A percentile compares a stretch with the other conserved stretches of the same genome.
These are phyloP conservation scores for Chymomyza costata DNA, from an alignment of 1,140 invertebrate genomes.

Conservation along the genomic window DNA sequence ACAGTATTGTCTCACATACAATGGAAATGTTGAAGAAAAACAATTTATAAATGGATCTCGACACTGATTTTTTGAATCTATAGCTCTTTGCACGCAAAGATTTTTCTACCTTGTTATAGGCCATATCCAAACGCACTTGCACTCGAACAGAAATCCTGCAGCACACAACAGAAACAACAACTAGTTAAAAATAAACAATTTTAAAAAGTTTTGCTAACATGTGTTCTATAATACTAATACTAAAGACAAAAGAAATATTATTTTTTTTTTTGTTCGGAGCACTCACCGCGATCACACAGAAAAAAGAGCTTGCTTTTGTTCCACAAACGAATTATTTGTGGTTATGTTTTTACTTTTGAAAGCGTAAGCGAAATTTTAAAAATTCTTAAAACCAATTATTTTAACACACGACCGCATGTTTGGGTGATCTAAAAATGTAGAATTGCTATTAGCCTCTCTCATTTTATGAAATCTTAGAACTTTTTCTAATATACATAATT, in stretches of 20 bases:
- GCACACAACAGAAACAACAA: conserved; percentile 28
- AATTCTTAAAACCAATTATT: conserved; percentile 35
- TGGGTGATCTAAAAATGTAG: conserved; percentile 17
- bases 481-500: too few species aligned
- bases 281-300: conserved; percentile 42
- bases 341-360: conserved; percentile 69
- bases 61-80: conserved; percentile 22
- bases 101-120: conserved; percentile 19
- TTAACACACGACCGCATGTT: conserved; percentile 23
- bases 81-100: conserved; percentile 19
- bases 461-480: not conserved
- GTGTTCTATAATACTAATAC: conserved; percentile 36
- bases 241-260: conserved; percentile 15
- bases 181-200: conserved; percentile 10
- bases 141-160: conserved; percentile 18
- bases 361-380: conserved; percentile 66
- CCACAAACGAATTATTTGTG: conserved; percentile 19
- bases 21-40: conserved; percentile 1
- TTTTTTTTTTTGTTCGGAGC: conserved; percentile 43
- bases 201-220: conserved; percentile 27
- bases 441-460: too few species aligned
- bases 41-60: conserved; percentile 48
- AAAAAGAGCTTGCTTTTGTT: conserved; percentile 11
- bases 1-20: not conserved
- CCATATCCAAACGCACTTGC: conserved; percentile 21